Evolutionary conservation across 2,888 invertebrate species (phyloP).

Genomic region (Ceriagrion tenellum): DNA sequence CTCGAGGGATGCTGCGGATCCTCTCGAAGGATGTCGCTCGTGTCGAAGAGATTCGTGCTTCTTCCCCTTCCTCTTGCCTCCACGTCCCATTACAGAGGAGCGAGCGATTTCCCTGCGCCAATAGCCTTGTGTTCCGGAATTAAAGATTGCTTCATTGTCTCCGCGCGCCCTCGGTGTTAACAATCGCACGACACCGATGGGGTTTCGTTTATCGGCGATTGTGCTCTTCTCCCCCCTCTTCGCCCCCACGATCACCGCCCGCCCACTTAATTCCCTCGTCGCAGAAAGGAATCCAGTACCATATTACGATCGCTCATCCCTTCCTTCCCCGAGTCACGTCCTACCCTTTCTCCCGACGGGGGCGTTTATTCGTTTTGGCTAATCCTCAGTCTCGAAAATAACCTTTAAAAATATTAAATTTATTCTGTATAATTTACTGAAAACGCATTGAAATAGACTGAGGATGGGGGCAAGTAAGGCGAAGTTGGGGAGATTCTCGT

Average conservation of each 20-base stretch:
- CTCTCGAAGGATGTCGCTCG: not conserved
- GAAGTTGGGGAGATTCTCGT: no score
- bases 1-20: not conserved
- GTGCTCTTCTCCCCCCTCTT: not conserved
- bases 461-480: no score
- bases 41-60: not conserved
- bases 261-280: not conserved
- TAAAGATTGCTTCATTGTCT: not conserved
- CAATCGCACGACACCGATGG: not conserved
- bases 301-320: no score
- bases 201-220: not conserved
- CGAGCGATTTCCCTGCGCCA: not conserved
- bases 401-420: no score
- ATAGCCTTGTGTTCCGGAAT: conserved; percentile 2
- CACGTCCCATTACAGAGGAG: not conserved
- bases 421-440: no score
- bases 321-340: no score
- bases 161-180: not conserved
- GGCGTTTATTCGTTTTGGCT: no score
- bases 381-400: no score
- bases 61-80: not conserved
- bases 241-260: not conserved
- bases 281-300: not conserved
- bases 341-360: no score
- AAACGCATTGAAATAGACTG: no score